Conservation (phyloP, 2,888 invertebrate genomes). For the Lycocerus yunnanus region DNA sequence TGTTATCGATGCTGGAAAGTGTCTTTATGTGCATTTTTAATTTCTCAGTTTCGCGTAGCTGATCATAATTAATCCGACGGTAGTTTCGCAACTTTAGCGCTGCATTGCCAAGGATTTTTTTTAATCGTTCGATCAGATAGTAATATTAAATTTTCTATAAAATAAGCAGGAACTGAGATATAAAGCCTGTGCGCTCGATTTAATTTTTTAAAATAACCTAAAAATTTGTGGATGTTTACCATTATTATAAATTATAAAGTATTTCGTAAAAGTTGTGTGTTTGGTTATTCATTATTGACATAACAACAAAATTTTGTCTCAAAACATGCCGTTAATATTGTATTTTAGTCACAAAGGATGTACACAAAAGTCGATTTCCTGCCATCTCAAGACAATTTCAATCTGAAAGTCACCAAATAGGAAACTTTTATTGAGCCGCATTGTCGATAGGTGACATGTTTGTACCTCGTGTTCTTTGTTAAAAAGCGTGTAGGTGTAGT, state of each 20-base stretch:
- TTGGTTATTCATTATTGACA: neutral
- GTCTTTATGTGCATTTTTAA: no score
- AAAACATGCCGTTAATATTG: neutral
- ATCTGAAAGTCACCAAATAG: constrained; percentile 7
- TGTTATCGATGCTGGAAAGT: no score
- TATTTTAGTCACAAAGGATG: neutral
- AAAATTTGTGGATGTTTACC: no score
- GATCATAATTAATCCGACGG: no score
- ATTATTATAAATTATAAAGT: no score
- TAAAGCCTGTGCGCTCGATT: neutral
- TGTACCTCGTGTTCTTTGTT: constrained; percentile 42
- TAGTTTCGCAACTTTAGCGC: neutral
- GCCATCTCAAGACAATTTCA: constrained; percentile 6
- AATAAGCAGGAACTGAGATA: neutral
- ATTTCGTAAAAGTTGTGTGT: neutral
- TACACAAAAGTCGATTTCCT: constrained; percentile 12
- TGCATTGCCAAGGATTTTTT: neutral
- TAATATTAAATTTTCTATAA: neutral
- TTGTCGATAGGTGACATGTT: constrained; percentile 33
- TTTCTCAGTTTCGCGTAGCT: no score
- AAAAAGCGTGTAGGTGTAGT: constrained; percentile 33
- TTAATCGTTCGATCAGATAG: neutral
- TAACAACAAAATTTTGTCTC: neutral
- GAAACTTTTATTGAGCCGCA: constrained; percentile 13
- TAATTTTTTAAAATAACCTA: neutral